Evolutionary conservation across 2,888 invertebrate species (phyloP).

Genomic region (Tolmerus cingulatus): DNA sequence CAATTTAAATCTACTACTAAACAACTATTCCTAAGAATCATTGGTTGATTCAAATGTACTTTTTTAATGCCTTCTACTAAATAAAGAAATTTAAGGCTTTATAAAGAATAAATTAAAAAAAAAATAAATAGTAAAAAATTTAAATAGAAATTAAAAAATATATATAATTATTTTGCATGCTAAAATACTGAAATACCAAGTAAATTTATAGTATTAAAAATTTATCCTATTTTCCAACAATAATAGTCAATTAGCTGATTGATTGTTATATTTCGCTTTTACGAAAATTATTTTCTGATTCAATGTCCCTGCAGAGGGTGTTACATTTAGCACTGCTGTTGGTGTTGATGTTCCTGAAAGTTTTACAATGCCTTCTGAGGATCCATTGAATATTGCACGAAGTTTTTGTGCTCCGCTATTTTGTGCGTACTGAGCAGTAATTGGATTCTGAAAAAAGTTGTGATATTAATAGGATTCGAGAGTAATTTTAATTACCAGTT

Average conservation of each 20-base stretch:
- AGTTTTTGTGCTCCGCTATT: slow-evolving; percentile 39
- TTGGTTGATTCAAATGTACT: not conserved
- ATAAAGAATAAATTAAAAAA: not conserved
- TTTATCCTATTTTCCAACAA: slow-evolving; percentile 31
- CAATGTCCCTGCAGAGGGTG: slow-evolving; percentile 50
- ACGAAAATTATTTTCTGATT: slow-evolving; percentile 59
- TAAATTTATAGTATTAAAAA: slow-evolving; percentile 30
- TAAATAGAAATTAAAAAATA: not conserved
- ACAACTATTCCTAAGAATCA: not conserved
- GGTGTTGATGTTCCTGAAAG: not conserved
- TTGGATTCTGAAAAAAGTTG: slow-evolving; percentile 1
- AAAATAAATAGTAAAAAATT: not conserved
- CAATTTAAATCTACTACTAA: not conserved
- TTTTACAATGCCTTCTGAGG: slow-evolving; percentile 24
- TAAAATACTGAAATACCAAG: slow-evolving; percentile 39
- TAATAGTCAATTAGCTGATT: slow-evolving; percentile 30
- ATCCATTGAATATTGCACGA: slow-evolving; percentile 46
- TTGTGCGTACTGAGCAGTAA: slow-evolving; percentile 28
- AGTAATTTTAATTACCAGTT: not conserved
- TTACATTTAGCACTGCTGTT: not conserved
- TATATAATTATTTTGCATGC: not conserved
- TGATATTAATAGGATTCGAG: not conserved
- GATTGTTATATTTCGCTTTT: slow-evolving; percentile 54
- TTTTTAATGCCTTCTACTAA: not conserved
- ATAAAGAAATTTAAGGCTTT: not conserved